Base-by-base conservation (phyloP, 2,888 invertebrate genomes). In the Seladonia tumulorum region DNA sequence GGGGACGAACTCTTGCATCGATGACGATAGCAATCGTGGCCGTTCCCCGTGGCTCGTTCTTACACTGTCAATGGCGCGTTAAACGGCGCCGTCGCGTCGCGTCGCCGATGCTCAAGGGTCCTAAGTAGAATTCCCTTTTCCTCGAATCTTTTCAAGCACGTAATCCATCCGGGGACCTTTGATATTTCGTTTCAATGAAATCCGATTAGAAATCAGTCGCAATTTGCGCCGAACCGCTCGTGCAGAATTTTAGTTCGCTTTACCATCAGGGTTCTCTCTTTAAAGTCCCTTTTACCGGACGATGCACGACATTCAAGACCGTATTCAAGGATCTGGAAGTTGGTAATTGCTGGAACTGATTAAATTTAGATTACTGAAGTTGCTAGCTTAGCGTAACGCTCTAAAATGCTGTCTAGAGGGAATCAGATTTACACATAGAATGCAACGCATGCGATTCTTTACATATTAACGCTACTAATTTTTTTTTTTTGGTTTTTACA, bases 1-100 rank as follows among this genome's bases (percentile, higher is more conserved):
- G 39, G 12, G 70, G 70, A 76, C 75, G 66, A 77, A 75, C 82
- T 70, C 42, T 63, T 76, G 39, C 29, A 81, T 81, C 85, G 75
- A 72, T 77, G 77, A 81, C 81, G 49, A 74, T 39, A 57, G 49
- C 45, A 35, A 39, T 66, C 22, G 35, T 14, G 14, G 14, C n/a
- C 35, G n/a, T 7, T 35, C 35, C 49, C 29, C n/a, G n/a, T n/a
- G 10, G 10, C 22, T 63, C 76, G 47, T 47, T 76, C 76, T 76
- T 63, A 63, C 57, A n/a, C 42, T 70, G 70, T 70, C 70, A 42
- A 70, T 42, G 70, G 42, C 35, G 68, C 68, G 39, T 68, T 68
- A 68, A 42, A 42, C 70, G 70, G n/a, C 12, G n/a, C 22, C 22
- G 53, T 22, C 3, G 53, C 53, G 53, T 14, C 45, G 45, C 14